These are phyloP conservation scores for Synaphobranchus kaupii DNA, from an alignment of 2,797 vertebrate species.

Conservation along the genomic window DNA sequence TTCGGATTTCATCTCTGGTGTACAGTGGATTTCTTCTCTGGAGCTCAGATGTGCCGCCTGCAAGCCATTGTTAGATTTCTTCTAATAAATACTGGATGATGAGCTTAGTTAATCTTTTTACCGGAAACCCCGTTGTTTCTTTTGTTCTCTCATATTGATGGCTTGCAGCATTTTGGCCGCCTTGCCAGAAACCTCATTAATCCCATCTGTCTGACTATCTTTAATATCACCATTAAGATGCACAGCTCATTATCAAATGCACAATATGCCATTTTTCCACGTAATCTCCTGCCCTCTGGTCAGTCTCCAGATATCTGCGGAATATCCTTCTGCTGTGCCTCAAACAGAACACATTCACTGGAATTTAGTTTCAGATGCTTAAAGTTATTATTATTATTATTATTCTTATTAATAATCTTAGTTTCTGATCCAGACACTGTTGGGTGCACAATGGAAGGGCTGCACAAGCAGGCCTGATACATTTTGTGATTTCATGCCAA, in stretches of 20 bases:
- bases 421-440: neutral
- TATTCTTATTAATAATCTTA: neutral
- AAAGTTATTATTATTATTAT: neutral
- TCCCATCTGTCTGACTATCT: neutral
- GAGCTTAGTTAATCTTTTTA: neutral
- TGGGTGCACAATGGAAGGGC: neutral
- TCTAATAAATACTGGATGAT: neutral
- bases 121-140: slow-evolving; percentile 17
- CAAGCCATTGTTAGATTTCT: neutral
- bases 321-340: no score
- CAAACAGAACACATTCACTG: neutral
- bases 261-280: neutral
- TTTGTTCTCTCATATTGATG: slow-evolving; percentile 6
- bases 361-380: neutral
- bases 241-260: neutral
- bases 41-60: slow-evolving; percentile 3
- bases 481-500: neutral
- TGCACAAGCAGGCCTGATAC: neutral
- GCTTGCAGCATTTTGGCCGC: slow-evolving; percentile 17
- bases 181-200: slow-evolving; percentile 23
- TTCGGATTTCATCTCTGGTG: neutral
- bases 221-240: neutral
- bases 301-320: neutral
- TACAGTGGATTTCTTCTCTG: neutral
- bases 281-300: neutral